These are phyloP conservation scores for Heliopora coerulea DNA, from an alignment of 92 coral and sea anemone genomes.

Conservation along the genomic window DNA sequence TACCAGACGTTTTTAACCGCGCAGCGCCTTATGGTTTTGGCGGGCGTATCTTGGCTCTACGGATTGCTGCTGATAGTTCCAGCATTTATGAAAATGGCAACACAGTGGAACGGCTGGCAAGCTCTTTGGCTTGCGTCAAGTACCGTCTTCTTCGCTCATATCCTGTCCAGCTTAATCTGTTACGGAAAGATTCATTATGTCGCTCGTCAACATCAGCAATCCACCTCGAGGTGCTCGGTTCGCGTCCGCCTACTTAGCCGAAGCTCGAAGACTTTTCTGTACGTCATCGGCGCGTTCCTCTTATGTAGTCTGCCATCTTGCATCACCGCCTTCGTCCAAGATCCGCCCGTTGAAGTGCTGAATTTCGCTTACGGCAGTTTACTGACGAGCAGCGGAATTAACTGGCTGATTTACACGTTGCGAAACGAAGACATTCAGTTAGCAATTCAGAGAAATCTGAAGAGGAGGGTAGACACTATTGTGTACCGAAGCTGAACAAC, in stretches of 20 bases:
- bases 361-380: neutral
- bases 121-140: slow-evolving; percentile 1
- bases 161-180: neutral
- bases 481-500: too few relatives aligned
- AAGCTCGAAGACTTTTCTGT: neutral
- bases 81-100: neutral
- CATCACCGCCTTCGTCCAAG: neutral
- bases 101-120: neutral
- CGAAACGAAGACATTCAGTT: slow-evolving; percentile 13
- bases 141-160: neutral
- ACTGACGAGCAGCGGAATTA: neutral
- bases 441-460: neutral
- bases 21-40: neutral
- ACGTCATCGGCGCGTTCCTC: neutral
- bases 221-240: neutral
- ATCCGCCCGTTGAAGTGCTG: neutral
- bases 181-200: slow-evolving; percentile 1
- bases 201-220: neutral
- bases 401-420: slow-evolving; percentile 1
- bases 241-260: neutral
- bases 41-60: slow-evolving; percentile 6
- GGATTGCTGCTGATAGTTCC: slow-evolving; percentile 3
- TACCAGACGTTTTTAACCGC: slow-evolving; percentile 6
- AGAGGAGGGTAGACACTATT: too few relatives aligned
- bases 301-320: neutral